Evolutionary conservation across 2,113 vertebrate genomes (phyloP).

Genomic region (Coreoperca whiteheadi): DNA sequence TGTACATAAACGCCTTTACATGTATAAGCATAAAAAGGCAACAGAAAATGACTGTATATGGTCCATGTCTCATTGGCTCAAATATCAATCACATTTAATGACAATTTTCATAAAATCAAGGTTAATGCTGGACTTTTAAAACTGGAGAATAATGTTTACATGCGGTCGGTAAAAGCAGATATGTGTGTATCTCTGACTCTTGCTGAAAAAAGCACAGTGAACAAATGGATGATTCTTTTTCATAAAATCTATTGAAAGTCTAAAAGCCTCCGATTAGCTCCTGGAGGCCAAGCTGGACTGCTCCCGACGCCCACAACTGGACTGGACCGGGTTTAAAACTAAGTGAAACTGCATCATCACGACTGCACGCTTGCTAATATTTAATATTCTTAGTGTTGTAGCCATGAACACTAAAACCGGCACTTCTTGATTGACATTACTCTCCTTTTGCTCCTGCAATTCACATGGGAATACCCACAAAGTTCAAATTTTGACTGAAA

Average conservation of each 20-base stretch:
- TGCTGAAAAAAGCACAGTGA: constrained; percentile 4
- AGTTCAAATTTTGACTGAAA: background rate
- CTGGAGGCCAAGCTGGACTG: background rate
- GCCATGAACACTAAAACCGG: background rate
- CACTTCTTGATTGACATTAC: background rate
- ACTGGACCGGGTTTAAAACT: background rate
- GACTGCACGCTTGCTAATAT: background rate
- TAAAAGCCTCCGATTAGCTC: background rate
- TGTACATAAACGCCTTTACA: constrained; percentile 7
- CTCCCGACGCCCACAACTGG: background rate
- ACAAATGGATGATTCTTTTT: background rate
- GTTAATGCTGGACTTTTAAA: constrained; percentile 6
- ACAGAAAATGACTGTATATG: constrained; percentile 25
- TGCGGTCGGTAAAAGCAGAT: constrained; percentile 30
- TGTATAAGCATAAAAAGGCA: constrained; percentile 18
- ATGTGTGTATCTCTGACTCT: background rate
- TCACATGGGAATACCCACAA: background rate
- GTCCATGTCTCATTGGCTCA: constrained; percentile 36
- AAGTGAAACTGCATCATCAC: background rate
- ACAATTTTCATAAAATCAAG: background rate
- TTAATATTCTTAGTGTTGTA: background rate
- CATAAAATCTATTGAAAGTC: constrained; percentile 22
- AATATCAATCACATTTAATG: constrained; percentile 8
- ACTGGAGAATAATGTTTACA: constrained; percentile 11
- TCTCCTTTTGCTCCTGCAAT: background rate